Evolutionary conservation across 92 coral and sea anemone genomes (phyloP).

Genomic region (Diadumene lineata): DNA sequence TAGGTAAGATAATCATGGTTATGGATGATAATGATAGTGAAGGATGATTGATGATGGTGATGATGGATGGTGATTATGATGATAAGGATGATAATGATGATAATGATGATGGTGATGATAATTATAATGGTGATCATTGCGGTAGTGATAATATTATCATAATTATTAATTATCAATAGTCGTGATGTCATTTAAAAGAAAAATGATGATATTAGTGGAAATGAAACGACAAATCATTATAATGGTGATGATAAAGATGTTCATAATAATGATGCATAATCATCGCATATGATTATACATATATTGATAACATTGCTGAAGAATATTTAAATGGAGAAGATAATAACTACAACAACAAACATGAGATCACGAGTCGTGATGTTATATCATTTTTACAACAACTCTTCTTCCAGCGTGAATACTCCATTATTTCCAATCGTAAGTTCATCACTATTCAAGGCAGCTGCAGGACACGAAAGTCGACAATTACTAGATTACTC

Average conservation of each 20-base stretch:
- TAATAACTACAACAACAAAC: too few species aligned
- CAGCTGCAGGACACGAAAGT: conserved; percentile 28
- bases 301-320: too few species aligned
- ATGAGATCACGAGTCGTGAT: too few species aligned
- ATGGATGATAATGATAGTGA: neutral
- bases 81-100: neutral
- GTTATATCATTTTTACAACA: too few species aligned
- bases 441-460: conserved; percentile 22
- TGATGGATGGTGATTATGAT: neutral
- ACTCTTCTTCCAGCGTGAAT: conserved; percentile 1
- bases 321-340: too few species aligned
- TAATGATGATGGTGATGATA: neutral
- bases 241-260: too few species aligned
- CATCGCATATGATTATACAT: too few species aligned
- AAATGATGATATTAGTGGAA: too few species aligned
- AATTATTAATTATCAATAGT: too few species aligned
- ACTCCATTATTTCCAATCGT: conserved; percentile 7
- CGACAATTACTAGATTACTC: conserved; percentile 84
- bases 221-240: too few species aligned
- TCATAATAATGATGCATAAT: too few species aligned
- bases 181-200: too few species aligned
- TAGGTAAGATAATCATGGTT: conserved; percentile 50
- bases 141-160: neutral
- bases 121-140: neutral
- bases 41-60: neutral